Evolutionary conservation across 2,113 vertebrate genomes (phyloP).

Genomic region (Suncus etruscus): DNA sequence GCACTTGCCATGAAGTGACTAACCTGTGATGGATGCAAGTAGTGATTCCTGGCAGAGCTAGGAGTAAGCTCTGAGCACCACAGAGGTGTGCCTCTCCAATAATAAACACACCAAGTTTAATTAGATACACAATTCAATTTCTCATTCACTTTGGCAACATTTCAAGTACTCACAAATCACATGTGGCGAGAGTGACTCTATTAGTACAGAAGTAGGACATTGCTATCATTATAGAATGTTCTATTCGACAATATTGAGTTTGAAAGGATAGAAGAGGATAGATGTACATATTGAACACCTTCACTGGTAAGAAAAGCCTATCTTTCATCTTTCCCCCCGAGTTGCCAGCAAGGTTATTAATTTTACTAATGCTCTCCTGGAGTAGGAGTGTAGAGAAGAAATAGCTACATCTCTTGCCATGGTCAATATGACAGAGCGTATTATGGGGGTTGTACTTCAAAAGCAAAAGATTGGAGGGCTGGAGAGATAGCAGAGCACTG

Average conservation of each 20-base stretch:
- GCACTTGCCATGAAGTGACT: too few species aligned
- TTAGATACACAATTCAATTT: not conserved
- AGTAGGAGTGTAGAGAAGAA: conserved; percentile 14
- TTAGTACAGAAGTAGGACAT: not conserved
- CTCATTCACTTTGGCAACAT: not conserved
- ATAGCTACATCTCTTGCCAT: not conserved
- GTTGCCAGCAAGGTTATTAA: not conserved
- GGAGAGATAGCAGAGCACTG: too few species aligned
- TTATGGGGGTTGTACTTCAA: not conserved
- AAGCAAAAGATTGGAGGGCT: conserved; percentile 20
- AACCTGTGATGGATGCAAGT: too few species aligned
- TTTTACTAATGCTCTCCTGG: not conserved
- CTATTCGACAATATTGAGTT: not conserved
- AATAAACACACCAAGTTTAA: too few species aligned
- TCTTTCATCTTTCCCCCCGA: not conserved
- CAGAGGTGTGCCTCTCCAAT: too few species aligned
- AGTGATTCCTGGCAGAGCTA: too few species aligned
- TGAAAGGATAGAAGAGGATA: not conserved
- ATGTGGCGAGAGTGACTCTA: not conserved
- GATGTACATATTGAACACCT: not conserved
- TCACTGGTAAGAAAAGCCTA: not conserved
- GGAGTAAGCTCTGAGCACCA: too few species aligned
- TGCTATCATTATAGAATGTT: not conserved
- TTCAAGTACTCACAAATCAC: conserved; percentile 32
- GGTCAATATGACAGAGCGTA: not conserved